A percentile compares a stretch with the other conserved stretches of the same genome.
Conservation (phyloP, 2,113 vertebrate species). For the Nematolebias whitei region DNA sequence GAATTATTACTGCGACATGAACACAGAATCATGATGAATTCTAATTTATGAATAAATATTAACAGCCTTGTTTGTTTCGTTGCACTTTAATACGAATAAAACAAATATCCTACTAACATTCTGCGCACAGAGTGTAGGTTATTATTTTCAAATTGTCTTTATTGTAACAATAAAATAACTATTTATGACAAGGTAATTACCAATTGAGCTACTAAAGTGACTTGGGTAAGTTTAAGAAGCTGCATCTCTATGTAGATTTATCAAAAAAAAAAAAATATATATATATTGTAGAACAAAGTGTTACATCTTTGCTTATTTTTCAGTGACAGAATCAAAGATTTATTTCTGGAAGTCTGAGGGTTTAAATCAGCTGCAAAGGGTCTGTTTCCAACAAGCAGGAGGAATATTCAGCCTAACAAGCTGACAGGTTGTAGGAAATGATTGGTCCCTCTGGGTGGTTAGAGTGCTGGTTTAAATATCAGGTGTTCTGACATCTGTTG, state of each 20-base stretch:
- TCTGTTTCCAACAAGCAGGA: constrained; percentile 33
- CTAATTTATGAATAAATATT: no score
- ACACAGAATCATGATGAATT: constrained; percentile 2
- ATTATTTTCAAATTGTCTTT: background rate
- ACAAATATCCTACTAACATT: no score
- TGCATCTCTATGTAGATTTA: no score
- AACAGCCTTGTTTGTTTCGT: background rate
- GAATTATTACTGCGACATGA: constrained; percentile 16
- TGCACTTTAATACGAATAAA: constrained; percentile 25
- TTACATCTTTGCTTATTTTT: constrained; percentile 3
- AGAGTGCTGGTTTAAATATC: constrained; percentile 50
- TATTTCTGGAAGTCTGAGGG: constrained; percentile 23
- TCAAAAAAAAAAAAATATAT: no score
- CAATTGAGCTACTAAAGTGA: background rate
- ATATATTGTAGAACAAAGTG: background rate
- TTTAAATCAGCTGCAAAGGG: constrained; percentile 50
- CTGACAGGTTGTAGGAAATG: constrained; percentile 66
- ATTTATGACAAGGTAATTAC: background rate
- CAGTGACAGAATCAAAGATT: constrained; percentile 21
- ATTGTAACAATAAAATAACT: background rate
- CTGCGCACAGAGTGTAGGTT: background rate
- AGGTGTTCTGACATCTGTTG: constrained; percentile 71
- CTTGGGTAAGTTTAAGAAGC: background rate
- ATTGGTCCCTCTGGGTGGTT: constrained; percentile 74
- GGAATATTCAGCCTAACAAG: constrained; percentile 41